Evolutionary conservation across 2,797 vertebrate species (phyloP), one percentile per base, ranked within the genome.

Genomic region (Sebastes hopkinsi): DNA sequence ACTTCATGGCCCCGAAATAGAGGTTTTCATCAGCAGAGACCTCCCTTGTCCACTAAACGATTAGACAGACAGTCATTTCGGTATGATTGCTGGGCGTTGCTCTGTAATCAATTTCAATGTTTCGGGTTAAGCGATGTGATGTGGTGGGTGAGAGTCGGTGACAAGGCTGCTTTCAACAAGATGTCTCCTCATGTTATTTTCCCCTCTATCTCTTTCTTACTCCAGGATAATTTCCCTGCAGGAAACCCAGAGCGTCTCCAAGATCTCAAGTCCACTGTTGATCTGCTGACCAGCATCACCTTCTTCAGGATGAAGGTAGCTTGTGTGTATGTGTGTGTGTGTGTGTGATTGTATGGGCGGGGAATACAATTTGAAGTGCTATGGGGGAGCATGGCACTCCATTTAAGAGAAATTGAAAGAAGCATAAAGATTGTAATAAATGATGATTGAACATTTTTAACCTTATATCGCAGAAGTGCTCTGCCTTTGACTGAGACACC

Each of bases 251-350:
- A 99, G 89, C 96, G 98, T 74, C 96, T 99, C 4, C 98, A 97
- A 64, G 98, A 99, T 84, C 94, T 99, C 65, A 99, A 98, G 90
- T 99, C 98, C 38, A 99, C 98, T 1, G 98, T 99, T 58, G 98
- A 99, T 85, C 94, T 99, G 68, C 95, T 99, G 83, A 99, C 98
- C 67, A 99, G 98, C 93, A 99, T 99, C 90, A 97, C 98, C 1
- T 99, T 99, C 94, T 99, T 99, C 90, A 96, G 98, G 80, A 97
- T 99, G 98, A 99, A 99, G 98, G 98, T 98, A 96, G 50, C 8
- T 2, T 77, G 30, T 59, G 38, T 84, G 54, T 34, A 42, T 75
- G 61, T 75, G 65, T 67, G 61, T 75, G 65, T 67, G 27, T 46
- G 27, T 14, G 60, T 30, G 4, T 27, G 29, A 25, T 27, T 62